Percentiles rank a stretch among this genome's conserved stretches.
Evolutionary conservation across 2,113 vertebrate species (phyloP).

Genomic region (Promerops cafer): DNA sequence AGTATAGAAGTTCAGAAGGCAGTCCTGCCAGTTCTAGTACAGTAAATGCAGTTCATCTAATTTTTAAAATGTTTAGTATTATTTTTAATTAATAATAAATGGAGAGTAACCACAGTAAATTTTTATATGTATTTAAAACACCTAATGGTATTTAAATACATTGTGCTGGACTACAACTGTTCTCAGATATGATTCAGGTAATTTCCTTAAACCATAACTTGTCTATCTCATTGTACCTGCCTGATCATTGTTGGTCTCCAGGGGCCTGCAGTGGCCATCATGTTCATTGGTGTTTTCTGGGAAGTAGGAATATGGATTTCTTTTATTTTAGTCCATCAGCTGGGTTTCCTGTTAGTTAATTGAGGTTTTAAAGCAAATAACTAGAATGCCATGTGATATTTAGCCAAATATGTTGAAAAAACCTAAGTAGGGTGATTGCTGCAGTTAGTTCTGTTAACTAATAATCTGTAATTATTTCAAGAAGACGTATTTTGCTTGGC

Average conservation of each 20-base stretch:
- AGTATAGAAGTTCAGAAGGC: neutral
- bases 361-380: neutral
- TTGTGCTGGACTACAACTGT: neutral
- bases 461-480: neutral
- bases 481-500: neutral
- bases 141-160: neutral
- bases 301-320: neutral
- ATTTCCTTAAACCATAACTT: neutral
- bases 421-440: neutral
- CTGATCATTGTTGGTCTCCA: neutral
- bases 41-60: neutral
- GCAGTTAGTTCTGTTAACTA: neutral
- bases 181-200: neutral
- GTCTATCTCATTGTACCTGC: neutral
- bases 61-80: neutral
- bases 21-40: neutral
- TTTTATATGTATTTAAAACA: neutral
- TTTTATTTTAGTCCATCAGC: neutral
- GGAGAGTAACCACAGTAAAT: neutral
- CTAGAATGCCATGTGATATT: neutral
- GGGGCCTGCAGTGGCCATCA: neutral
- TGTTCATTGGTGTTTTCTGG: neutral
- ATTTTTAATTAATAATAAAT: neutral
- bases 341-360: neutral
- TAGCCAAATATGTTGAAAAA: neutral